Evolutionary conservation across 2,888 invertebrate species (phyloP).

Genomic region (Agrilus cyanescens): DNA sequence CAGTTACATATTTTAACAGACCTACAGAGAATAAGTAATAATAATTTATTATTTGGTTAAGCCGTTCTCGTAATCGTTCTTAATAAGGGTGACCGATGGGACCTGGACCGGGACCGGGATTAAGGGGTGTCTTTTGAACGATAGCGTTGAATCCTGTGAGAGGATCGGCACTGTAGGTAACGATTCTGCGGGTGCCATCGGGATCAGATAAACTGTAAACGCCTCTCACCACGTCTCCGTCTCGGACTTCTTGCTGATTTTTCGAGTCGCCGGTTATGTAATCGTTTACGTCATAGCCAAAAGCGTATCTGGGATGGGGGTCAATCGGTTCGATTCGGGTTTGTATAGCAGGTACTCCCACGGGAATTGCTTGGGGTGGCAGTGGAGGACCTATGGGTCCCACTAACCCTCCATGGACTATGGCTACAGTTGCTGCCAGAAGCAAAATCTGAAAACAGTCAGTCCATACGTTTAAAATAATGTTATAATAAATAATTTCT

Average conservation of each 20-base stretch:
- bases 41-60: too few relatives aligned
- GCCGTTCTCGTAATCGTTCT: too few relatives aligned
- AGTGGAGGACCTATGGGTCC: slow-evolving; percentile 10
- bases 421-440: slow-evolving; percentile 14
- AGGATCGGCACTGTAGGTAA: slow-evolving; percentile 29
- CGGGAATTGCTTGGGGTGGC: slow-evolving; percentile 16
- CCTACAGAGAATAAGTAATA: too few relatives aligned
- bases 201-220: slow-evolving; percentile 32
- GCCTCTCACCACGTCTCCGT: slow-evolving; percentile 30
- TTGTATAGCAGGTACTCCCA: slow-evolving; percentile 20
- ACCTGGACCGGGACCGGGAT: slow-evolving; percentile 1
- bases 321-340: slow-evolving; percentile 29
- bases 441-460: slow-evolving; percentile 11
- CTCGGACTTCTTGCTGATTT: slow-evolving; percentile 30
- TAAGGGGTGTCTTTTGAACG: slow-evolving; percentile 25
- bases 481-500: too few relatives aligned
- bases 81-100: too few relatives aligned
- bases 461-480: too few relatives aligned
- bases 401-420: slow-evolving; percentile 13
- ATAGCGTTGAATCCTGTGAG: slow-evolving; percentile 31
- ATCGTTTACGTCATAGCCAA: slow-evolving; percentile 32
- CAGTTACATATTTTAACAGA: too few relatives aligned
- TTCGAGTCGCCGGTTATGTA: slow-evolving; percentile 32
- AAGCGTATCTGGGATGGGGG: slow-evolving; percentile 31
- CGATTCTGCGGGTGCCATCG: slow-evolving; percentile 30